These are phyloP conservation scores for Lethocerus indicus DNA, from an alignment of 1,140 invertebrate genomes.

Conservation along the genomic window DNA sequence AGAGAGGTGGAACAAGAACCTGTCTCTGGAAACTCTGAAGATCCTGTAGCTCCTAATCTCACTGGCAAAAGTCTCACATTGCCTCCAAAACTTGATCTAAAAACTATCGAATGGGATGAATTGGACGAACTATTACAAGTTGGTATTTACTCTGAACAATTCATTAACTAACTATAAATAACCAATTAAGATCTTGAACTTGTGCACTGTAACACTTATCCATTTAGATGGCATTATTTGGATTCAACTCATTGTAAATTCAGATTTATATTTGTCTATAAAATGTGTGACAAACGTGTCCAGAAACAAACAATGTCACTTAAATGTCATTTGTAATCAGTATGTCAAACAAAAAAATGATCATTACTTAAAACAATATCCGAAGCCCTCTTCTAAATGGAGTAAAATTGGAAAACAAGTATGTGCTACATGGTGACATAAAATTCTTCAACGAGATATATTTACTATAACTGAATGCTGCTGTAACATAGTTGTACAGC, in stretches of 20 bases:
- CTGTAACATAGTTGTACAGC: too few species aligned
- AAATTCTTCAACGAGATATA: too few species aligned
- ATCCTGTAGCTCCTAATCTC: slow-evolving; percentile 11
- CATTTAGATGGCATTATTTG: too few species aligned
- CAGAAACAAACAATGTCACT: not conserved
- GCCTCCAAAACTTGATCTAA: slow-evolving; percentile 46
- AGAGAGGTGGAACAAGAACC: not conserved
- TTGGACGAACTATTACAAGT: slow-evolving; percentile 47
- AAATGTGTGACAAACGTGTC: not conserved
- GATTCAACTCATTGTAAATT: not conserved
- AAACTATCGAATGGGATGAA: slow-evolving; percentile 49
- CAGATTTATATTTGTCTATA: too few species aligned
- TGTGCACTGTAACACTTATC: slow-evolving; percentile 35
- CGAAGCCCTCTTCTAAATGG: too few species aligned
- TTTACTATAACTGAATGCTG: too few species aligned
- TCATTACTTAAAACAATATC: too few species aligned
- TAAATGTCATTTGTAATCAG: not conserved
- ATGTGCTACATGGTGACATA: too few species aligned
- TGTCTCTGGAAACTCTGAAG: not conserved
- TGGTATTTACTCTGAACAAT: not conserved
- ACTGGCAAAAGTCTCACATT: slow-evolving; percentile 35
- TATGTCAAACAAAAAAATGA: not conserved
- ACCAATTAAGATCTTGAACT: not conserved
- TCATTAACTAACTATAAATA: not conserved
- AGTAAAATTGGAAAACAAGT: too few species aligned